Percentiles rank a stretch among this genome's conserved stretches.
Evolutionary conservation across 2,888 invertebrate species (phyloP).

Genomic region (Hyposoter dolosus): DNA sequence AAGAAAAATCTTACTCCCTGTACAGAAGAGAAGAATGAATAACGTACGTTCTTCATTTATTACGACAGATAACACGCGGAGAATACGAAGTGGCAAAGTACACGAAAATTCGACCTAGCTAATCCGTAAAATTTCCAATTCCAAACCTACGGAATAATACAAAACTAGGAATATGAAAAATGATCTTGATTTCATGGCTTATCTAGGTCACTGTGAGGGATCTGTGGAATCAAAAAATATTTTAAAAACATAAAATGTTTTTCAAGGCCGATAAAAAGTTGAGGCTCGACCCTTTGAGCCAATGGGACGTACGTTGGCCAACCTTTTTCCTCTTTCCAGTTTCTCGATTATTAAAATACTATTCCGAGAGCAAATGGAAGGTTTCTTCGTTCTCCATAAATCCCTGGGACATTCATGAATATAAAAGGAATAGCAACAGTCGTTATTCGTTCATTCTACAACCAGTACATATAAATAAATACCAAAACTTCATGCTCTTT

Average conservation of each 20-base stretch:
- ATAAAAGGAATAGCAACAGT: neutral
- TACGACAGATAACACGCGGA: neutral
- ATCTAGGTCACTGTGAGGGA: neutral
- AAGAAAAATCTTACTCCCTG: neutral
- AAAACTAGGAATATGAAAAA: neutral
- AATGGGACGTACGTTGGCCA: neutral
- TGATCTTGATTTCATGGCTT: neutral
- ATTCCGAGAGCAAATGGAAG: neutral
- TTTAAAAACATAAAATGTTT: neutral
- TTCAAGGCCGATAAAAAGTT: neutral
- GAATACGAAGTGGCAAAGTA: neutral
- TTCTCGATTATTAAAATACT: neutral
- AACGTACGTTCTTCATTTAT: conserved; percentile 17
- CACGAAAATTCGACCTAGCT: neutral
- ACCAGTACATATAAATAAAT: too few species aligned
- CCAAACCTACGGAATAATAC: neutral
- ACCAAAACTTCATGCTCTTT: too few species aligned
- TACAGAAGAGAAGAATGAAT: neutral
- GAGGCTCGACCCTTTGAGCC: neutral
- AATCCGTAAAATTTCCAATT: neutral
- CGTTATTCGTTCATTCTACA: neutral
- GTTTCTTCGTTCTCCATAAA: neutral
- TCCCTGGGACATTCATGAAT: neutral
- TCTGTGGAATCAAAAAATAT: neutral
- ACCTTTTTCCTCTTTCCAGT: neutral